These are phyloP conservation scores for Athripsodes cinereus DNA, from an alignment of 2,888 invertebrate species.

Conservation along the genomic window DNA sequence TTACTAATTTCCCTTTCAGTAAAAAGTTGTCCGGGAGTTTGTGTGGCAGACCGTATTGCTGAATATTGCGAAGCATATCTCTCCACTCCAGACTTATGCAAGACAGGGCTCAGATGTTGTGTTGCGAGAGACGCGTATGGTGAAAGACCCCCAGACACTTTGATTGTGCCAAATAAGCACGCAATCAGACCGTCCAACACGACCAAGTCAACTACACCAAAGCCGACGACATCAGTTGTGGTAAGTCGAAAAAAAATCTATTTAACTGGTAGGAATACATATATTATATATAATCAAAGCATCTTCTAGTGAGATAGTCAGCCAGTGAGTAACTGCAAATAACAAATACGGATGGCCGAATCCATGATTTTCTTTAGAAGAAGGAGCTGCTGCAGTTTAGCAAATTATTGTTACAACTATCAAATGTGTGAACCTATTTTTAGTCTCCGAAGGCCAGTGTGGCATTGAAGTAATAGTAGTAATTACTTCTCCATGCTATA, in stretches of 20 bases:
- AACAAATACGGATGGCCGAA: too few species aligned
- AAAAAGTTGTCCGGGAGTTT: slow-evolving; percentile 73
- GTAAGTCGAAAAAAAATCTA: slow-evolving; percentile 6
- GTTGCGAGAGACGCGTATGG: slow-evolving; percentile 69
- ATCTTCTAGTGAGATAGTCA: too few species aligned
- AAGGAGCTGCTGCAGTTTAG: too few species aligned
- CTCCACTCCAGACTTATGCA: slow-evolving; percentile 66
- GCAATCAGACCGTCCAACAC: slow-evolving; percentile 36
- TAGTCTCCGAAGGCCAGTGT: too few species aligned
- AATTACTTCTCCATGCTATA: too few species aligned
- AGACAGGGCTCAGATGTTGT: slow-evolving; percentile 72
- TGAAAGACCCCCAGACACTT: slow-evolving; percentile 63
- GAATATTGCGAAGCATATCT: slow-evolving; percentile 84
- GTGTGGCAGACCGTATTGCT: slow-evolving; percentile 74
- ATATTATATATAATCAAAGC: too few species aligned
- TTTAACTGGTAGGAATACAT: too few species aligned
- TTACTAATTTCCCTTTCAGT: slow-evolving; percentile 14
- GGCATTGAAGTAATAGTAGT: too few species aligned
- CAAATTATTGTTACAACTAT: too few species aligned
- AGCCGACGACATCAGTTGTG: slow-evolving; percentile 32
- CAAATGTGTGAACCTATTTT: too few species aligned
- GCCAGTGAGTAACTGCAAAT: too few species aligned
- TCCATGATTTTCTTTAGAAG: too few species aligned
- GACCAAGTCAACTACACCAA: slow-evolving; percentile 37
- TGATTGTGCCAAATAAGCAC: slow-evolving; percentile 60